Evolutionary conservation across 2,113 vertebrate species (phyloP).

Genomic region (Mola mola): DNA sequence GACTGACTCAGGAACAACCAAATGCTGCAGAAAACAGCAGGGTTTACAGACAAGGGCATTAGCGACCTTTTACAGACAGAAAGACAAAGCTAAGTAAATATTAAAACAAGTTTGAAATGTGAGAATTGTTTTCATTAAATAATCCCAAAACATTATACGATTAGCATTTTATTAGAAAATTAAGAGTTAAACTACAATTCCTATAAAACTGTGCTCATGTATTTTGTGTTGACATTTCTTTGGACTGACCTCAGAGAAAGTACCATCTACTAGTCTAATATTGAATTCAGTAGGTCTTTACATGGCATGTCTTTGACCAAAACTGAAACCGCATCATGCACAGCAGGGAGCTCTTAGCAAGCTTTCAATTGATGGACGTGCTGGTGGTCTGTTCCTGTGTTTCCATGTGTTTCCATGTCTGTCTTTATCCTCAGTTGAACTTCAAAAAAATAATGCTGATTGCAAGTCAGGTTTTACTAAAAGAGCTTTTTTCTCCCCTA

Average conservation of each 20-base stretch:
- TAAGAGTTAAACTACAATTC: too few species aligned
- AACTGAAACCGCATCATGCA: not conserved
- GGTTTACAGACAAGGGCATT: too few species aligned
- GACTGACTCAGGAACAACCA: too few species aligned
- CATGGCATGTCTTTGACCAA: not conserved
- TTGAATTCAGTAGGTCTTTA: not conserved
- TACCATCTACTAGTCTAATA: not conserved
- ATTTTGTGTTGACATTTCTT: slow-evolving; percentile 20
- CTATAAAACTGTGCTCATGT: not conserved
- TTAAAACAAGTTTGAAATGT: too few species aligned
- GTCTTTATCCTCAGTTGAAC: slow-evolving; percentile 60
- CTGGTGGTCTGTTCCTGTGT: slow-evolving; percentile 19
- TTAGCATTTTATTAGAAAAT: too few species aligned
- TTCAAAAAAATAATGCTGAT: slow-evolving; percentile 51
- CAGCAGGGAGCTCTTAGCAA: slow-evolving; percentile 10
- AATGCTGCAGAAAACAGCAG: too few species aligned
- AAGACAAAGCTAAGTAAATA: too few species aligned
- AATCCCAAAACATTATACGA: too few species aligned
- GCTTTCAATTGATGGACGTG: slow-evolving; percentile 28
- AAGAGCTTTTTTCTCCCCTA: slow-evolving; percentile 59
- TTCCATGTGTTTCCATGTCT: slow-evolving; percentile 60
- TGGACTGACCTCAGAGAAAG: slow-evolving; percentile 10
- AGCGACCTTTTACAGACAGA: too few species aligned
- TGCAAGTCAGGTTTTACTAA: slow-evolving; percentile 62
- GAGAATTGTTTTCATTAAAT: too few species aligned